phyloP scores from a whole-genome alignment of 2,888 invertebrate genomes.

The Synanthedon vespiformis region DNA sequence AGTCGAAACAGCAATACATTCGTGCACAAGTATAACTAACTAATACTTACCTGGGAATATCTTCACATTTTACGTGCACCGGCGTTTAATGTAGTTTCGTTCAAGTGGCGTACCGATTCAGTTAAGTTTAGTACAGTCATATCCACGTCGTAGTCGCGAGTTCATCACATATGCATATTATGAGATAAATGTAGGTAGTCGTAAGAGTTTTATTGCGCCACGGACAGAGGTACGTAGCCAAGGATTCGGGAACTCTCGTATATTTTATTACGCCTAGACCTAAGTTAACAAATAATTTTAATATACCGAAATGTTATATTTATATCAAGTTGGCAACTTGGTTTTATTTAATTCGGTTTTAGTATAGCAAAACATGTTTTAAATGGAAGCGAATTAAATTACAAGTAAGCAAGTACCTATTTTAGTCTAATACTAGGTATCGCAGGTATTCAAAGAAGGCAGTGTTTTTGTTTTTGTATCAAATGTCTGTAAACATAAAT shows the following conservation, averaged over 20 bases:
- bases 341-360: no score
- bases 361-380: no score
- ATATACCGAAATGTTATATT: slow-evolving; percentile 1
- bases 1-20: no score
- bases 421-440: no score
- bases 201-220: slow-evolving; percentile 49
- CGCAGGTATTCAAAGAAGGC: no score
- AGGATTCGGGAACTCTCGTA: slow-evolving; percentile 29
- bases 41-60: slow-evolving; percentile 4
- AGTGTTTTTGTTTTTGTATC: no score
- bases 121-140: slow-evolving; percentile 36
- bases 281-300: slow-evolving; percentile 2
- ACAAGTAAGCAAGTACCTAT: no score
- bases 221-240: slow-evolving; percentile 55
- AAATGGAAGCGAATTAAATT: no score
- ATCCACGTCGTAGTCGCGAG: slow-evolving; percentile 20
- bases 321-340: no score
- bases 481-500: no score
- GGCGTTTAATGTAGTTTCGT: slow-evolving; percentile 19
- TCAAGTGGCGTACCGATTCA: slow-evolving; percentile 29
- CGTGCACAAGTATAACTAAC: slow-evolving; percentile 1
- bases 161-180: slow-evolving; percentile 61
- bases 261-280: neutral
- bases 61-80: slow-evolving; percentile 7
- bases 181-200: slow-evolving; percentile 35